Percentiles rank a stretch among this genome's conserved stretches.
Evolutionary conservation across 1,140 invertebrate species (phyloP).

Genomic region (Hypsibius dujardini): DNA sequence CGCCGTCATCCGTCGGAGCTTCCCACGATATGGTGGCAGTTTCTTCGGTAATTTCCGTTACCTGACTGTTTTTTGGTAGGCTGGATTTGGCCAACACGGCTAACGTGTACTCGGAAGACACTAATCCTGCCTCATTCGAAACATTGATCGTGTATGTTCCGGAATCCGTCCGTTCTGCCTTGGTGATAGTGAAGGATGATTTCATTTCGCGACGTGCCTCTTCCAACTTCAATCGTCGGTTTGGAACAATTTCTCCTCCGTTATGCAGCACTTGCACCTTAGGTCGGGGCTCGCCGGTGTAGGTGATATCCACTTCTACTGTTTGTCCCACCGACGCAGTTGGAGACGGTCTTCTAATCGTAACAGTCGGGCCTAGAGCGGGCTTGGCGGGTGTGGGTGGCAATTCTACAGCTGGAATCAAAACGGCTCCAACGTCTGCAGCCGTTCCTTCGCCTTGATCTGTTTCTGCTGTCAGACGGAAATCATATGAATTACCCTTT

Average conservation of each 20-base stretch:
- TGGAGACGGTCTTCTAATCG: neutral
- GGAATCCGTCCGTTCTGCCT: conserved; percentile 57
- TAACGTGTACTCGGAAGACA: conserved; percentile 58
- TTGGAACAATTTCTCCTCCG: conserved; percentile 22
- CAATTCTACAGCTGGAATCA: neutral
- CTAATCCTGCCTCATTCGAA: conserved; percentile 79
- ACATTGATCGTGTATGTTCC: conserved; percentile 82
- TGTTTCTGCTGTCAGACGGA: conserved; percentile 34
- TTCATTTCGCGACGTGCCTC: conserved; percentile 50
- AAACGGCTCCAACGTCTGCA: neutral
- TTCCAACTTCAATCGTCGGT: neutral
- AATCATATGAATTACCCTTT: conserved; percentile 34
- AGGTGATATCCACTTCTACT: conserved; percentile 26
- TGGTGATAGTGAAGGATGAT: conserved; percentile 67
- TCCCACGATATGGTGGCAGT: conserved; percentile 69
- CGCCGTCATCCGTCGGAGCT: conserved; percentile 60
- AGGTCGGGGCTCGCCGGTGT: conserved; percentile 30
- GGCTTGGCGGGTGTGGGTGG: neutral
- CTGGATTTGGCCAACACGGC: conserved; percentile 28
- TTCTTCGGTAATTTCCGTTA: conserved; percentile 57
- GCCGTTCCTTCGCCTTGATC: conserved; percentile 1
- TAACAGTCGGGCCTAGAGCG: neutral
- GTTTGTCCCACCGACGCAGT: neutral
- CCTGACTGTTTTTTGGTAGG: conserved; percentile 37
- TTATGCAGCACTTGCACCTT: conserved; percentile 29